Evolutionary conservation across 2,888 invertebrate species (phyloP), one percentile per base, ranked within the genome.

Genomic region (Erebia ligea): DNA sequence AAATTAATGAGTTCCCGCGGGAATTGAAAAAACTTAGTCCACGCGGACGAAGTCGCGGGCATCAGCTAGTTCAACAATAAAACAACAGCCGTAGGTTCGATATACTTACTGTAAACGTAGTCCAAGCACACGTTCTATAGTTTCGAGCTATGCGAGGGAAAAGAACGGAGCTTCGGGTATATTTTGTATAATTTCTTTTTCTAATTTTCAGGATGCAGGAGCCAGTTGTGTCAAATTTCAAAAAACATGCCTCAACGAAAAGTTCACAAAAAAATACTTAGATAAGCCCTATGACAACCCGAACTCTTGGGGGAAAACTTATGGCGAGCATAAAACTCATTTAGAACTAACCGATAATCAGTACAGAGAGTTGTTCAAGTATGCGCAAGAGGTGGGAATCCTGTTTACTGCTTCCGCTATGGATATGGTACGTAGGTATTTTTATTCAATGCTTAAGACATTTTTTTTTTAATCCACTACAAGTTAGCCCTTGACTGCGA

Each of bases 221-320:
- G 97, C 96, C 17, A 95, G 96, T 86, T 97, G 97, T 83, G 97
- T 97, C 0, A 97, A 97, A 88, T 97, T 97, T 83, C 97, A 97
- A 94, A 97, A 97, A 87, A 96, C 96, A 1, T 94, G 95, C 83
- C 87, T 97, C 50, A 80, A 86, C 48, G 95, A 95, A 79, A 97
- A 97, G 87, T 97, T 97, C 82, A 97, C 96, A 62, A 88, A 93
- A 80, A 88, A 91, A 75, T 96, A 96, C 50, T 85, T 97, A 71
- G 86, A 94, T 64, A 90, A 94, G 57, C 93, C 94, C 0, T 97
- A 97, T 82, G 81, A 87, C 42, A 94, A 93, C 71, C 82, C 87
- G 8, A 95, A 97, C 86, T 96, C 97, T 0, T 97, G 96, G 95
- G 97, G 97, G 1, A 85, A 87, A 76, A 97, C 97, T 0, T 97